A percentile compares a stretch with the other conserved stretches of the same genome.
Conservation (phyloP, 2,888 invertebrate species). For the Agrypnus murinus region DNA sequence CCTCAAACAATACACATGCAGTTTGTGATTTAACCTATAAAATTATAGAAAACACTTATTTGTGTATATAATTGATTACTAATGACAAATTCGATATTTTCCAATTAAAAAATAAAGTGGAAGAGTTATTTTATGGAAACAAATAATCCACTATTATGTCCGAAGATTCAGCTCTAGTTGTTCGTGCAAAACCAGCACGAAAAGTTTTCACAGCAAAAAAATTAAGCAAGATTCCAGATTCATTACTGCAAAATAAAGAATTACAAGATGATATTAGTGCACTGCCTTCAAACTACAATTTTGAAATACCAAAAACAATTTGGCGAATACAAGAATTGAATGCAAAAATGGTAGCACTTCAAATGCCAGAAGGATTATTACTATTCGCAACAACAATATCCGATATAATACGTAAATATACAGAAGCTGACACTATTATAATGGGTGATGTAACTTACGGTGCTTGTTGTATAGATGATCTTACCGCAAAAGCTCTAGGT, state of each 20-base stretch:
- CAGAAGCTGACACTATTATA: conserved; percentile 92
- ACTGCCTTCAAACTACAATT: conserved; percentile 96
- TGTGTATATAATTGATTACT: no score
- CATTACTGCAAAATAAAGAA: conserved; percentile 83
- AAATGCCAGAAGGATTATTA: conserved; percentile 97
- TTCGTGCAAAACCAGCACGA: conserved; percentile 85
- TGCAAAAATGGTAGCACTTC: conserved; percentile 92
- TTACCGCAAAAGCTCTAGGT: conserved; percentile 91
- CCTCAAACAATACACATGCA: no score
- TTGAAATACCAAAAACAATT: conserved; percentile 98
- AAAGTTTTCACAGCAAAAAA: conserved; percentile 87
- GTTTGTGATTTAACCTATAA: no score
- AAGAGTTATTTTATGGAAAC: no score
- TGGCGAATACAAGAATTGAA: conserved; percentile 93
- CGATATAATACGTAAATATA: conserved; percentile 92
- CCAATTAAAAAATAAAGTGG: no score
- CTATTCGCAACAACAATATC: conserved; percentile 94
- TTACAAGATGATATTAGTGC: conserved; percentile 82
- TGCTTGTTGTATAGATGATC: conserved; percentile 99
- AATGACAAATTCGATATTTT: no score
- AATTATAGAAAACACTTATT: no score
- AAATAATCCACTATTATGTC: no score
- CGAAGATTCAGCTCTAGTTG: conserved; percentile 75
- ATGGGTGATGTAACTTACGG: conserved; percentile 99
- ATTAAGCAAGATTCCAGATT: conserved; percentile 87